Conservation (phyloP, 2,797 vertebrate genomes). For the Rhodeus uyekii region DNA sequence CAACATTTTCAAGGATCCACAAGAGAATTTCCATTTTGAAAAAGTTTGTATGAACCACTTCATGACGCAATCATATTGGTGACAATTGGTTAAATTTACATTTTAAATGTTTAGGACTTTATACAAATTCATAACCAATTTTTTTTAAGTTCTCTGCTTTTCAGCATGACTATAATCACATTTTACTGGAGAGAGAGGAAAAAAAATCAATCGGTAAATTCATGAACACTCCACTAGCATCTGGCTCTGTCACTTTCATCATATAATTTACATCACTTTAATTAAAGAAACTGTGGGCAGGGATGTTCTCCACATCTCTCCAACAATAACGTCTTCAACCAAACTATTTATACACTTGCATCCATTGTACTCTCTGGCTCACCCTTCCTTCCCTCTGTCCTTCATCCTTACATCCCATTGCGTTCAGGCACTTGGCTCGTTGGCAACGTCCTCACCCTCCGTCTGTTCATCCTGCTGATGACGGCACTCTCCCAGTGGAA, state of each 20-base stretch:
- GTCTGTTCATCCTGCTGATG: slow-evolving; percentile 20
- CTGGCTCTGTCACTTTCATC: not conserved
- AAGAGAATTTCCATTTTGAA: no score
- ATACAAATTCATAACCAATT: no score
- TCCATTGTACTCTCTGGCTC: not conserved
- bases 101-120: no score
- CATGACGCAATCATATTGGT: no score
- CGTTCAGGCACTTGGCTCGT: not conserved
- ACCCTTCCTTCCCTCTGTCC: not conserved
- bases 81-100: no score
- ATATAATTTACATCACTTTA: not conserved
- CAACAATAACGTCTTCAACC: not conserved
- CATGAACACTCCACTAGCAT: not conserved
- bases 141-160: no score
- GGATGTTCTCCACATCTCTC: not conserved
- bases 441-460: slow-evolving; percentile 3
- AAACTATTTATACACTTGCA: slow-evolving; percentile 20
- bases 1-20: no score
- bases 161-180: no score
- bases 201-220: no score
- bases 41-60: no score
- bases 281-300: not conserved
- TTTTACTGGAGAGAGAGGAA: no score
- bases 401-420: not conserved
- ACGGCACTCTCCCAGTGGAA: slow-evolving; percentile 6